phyloP scores from a whole-genome alignment of 2,797 vertebrate species.

The Amblyopsis hoosieri region DNA sequence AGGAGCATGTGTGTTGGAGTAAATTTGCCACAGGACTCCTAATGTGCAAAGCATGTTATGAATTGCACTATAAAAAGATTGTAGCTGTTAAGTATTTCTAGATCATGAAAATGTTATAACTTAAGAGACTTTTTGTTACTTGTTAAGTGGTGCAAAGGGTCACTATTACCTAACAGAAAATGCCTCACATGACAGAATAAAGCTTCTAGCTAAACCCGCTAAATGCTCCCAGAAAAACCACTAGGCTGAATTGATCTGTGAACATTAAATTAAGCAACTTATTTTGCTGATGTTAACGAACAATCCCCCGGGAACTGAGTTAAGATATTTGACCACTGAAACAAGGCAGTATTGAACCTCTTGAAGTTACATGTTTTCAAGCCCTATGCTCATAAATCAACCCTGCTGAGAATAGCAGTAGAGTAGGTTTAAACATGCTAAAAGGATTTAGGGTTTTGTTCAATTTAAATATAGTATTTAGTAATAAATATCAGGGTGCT shows the following conservation, averaged over 20 bases:
- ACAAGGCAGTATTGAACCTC: conserved; percentile 14
- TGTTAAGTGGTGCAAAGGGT: conserved; percentile 20
- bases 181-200: conserved; percentile 1
- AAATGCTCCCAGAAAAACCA: neutral
- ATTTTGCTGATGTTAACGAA: too few species aligned
- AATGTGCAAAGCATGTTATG: conserved; percentile 63
- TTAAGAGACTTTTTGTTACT: conserved; percentile 39
- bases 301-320: too few species aligned
- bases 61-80: conserved; percentile 73
- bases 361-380: too few species aligned
- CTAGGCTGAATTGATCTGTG: neutral
- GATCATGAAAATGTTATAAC: conserved; percentile 37
- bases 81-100: conserved; percentile 58
- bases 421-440: too few species aligned
- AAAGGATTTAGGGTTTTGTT: neutral
- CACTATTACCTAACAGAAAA: conserved; percentile 8
- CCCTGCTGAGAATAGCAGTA: too few species aligned
- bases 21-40: conserved; percentile 37
- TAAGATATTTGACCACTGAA: neutral
- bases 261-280: too few species aligned
- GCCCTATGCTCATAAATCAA: too few species aligned
- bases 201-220: conserved; percentile 5
- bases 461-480: conserved; percentile 4
- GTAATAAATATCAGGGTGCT: conserved; percentile 18
- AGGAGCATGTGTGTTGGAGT: conserved; percentile 48